A percentile compares a stretch with the other conserved stretches of the same genome.
Evolutionary conservation across 1,140 invertebrate species (phyloP).

Genomic region (Drosophila rhopaloa): DNA sequence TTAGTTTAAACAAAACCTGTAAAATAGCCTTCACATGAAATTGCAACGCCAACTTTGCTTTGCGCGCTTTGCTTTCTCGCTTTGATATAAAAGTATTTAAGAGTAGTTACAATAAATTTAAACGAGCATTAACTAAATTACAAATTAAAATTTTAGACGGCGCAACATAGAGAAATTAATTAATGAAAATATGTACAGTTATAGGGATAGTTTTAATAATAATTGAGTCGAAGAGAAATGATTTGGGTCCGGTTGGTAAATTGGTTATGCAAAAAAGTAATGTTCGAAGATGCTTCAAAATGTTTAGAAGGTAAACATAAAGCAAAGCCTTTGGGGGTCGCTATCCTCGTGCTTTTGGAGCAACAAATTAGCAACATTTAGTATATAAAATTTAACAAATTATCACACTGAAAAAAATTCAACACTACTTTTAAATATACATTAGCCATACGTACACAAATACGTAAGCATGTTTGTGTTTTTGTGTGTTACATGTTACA

Average conservation of each 20-base stretch:
- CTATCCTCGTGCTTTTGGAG: constrained; percentile 34
- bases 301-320: constrained; percentile 32
- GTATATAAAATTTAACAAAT: constrained; percentile 80
- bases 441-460: constrained; percentile 25
- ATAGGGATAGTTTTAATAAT: constrained; percentile 35
- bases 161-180: constrained; percentile 27
- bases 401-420: constrained; percentile 83
- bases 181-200: constrained; percentile 55
- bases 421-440: constrained; percentile 78
- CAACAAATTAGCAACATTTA: constrained; percentile 74
- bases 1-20: constrained; percentile 82
- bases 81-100: constrained; percentile 60
- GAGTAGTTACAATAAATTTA: constrained; percentile 48
- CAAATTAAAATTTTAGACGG: constrained; percentile 55
- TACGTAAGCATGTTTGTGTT: constrained; percentile 26
- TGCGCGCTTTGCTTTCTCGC: constrained; percentile 60
- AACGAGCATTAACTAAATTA: constrained; percentile 66
- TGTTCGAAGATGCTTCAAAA: constrained; percentile 12
- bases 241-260: constrained; percentile 15
- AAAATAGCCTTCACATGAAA: constrained; percentile 81
- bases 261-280: constrained; percentile 18
- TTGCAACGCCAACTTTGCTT: constrained; percentile 59
- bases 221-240: constrained; percentile 18
- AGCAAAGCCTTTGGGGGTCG: constrained; percentile 41
- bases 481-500: constrained; percentile 32